phyloP scores from a whole-genome alignment of 2,797 vertebrate species.

The Cyclopterus lumpus region DNA sequence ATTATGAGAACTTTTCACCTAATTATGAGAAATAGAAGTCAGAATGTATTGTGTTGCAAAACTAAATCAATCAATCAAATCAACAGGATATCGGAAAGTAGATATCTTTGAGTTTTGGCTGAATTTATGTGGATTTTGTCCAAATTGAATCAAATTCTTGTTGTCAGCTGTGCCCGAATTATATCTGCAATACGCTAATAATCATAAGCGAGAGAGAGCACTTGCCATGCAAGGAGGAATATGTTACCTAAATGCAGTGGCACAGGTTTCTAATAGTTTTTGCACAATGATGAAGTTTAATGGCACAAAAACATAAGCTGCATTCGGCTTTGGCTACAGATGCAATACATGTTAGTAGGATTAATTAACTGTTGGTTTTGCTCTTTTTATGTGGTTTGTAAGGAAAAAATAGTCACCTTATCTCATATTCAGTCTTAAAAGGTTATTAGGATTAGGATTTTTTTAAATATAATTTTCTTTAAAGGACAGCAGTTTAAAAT shows the following conservation, averaged over 20 bases:
- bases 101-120: background rate
- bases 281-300: background rate
- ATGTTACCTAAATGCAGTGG: background rate
- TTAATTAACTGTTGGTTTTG: background rate
- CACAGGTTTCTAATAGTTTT: background rate
- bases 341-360: background rate
- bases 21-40: background rate
- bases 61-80: background rate
- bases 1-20: background rate
- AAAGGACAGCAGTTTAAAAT: conserved; percentile 28
- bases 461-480: background rate
- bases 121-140: background rate
- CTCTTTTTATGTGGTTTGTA: background rate
- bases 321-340: background rate
- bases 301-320: background rate
- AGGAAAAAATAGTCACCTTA: conserved; percentile 1
- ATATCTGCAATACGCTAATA: background rate
- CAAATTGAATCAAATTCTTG: too few relatives aligned
- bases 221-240: background rate
- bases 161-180: background rate
- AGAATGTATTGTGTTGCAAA: background rate
- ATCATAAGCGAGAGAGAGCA: background rate
- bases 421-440: background rate
- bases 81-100: background rate
- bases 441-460: background rate